Evolutionary conservation across 1,140 invertebrate species (phyloP), one percentile per base, ranked within the genome.

Genomic region (Manduca sexta): DNA sequence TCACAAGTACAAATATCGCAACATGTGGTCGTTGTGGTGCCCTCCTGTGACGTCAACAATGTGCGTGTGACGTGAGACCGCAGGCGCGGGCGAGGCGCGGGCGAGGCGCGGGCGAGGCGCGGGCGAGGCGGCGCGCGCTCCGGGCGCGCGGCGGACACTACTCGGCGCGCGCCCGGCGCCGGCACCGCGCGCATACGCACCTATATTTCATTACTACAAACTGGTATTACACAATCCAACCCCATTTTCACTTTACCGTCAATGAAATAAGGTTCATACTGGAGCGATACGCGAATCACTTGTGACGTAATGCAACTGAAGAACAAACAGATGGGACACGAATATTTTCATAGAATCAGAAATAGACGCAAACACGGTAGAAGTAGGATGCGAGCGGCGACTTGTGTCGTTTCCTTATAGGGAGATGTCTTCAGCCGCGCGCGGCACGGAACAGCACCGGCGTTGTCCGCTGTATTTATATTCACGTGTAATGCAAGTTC

Each of bases 291-390:
- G 15, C 13, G 13, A 13, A 12, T 30, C 34, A 26, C 14, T 44
- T 66, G 35, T 7, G 60, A 34, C 49, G 31, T 29, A 52, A 30
- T 8, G 46, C n/a, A 44, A 31, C 18, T 38, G 46, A 15, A 48
- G 33, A 41, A 29, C 42, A 49, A 56, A 57, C 59, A 49, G 60
- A 63, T 61, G 68, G 56, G 70, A 67, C 68, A 69, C 55, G 54
- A 74, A 69, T 74, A 69, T 69, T 69, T 64, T 69, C 64, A 58
- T 56, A 59, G 57, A 54, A 60, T 65, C 66, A 64, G 63, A 72
- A 74, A 74, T 74, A 74, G 60, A 43, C 56, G 33, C 51, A 40
- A 45, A 38, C 45, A 17, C 49, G 37, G 18, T 31, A 45, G 51
- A 21, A 51, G 14, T 40, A 47, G 38, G 46, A 34, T 39, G 35